Base-by-base conservation (phyloP, 2,797 vertebrate species). In the Galaxias olidus region DNA sequence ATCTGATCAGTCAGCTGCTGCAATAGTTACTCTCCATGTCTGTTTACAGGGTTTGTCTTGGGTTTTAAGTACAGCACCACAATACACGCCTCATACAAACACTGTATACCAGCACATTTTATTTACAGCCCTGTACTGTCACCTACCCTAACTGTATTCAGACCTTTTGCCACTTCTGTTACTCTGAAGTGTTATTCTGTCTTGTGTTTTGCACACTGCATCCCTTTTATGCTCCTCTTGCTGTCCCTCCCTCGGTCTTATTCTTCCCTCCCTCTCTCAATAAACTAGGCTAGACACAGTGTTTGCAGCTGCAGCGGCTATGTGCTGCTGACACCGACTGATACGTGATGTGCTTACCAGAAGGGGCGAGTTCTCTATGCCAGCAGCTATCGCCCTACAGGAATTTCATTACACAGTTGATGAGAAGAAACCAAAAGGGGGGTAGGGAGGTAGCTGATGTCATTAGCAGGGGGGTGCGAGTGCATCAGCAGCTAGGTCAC, bases 401-500 rank as follows among this genome's bases (percentile, higher is more conserved):
- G 88, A 94, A 90, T 91, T 89, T 86, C 87, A 86, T 91, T 92
- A 91, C 84, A 85, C 83, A 81, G 91, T 93, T 89, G 82, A 84
- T 80, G 30, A 66, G 82, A 78, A 75, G 76, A 78, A 55, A 74
- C 72, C 6, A 81, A 66, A 80, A 47, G 30, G 44, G 59, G 70
- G 79, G 81, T 69, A 84, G 85, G 42, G 58, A 5, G 50, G 51
- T 57, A 83, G 91, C 93, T 96, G 96, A 97, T 97, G 95, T 97
- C 95, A 97, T 94, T 96, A 92, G 92, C 94, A 94, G 92, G 91
- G 90, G 91, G 92, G 92, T 94, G 93, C 64, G 87, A 92, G 91
- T 95, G 94, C 95, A 96, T 96, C 95, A 94, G 94, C 94, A 94
- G 95, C 94, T 91, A 91, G 93, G 91, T 98, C 97, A 97, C 96